Evolutionary conservation across 2,113 vertebrate species (phyloP).

Genomic region (Progne subis): DNA sequence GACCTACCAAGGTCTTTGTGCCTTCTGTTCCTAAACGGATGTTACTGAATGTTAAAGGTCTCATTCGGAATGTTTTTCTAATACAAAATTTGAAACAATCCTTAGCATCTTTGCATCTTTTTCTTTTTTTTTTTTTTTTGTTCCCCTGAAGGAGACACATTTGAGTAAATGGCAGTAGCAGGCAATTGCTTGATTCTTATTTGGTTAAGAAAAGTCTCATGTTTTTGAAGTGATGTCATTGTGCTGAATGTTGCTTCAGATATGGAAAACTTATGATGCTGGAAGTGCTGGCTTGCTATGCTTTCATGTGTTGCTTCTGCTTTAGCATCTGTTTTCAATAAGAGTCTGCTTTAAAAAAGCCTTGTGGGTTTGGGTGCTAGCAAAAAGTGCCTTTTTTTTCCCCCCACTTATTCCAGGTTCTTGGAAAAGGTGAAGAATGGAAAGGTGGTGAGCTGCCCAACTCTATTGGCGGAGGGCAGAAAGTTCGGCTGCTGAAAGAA

Average conservation of each 20-base stretch:
- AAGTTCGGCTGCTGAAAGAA: conserved; percentile 92
- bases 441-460: conserved; percentile 86
- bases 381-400: neutral
- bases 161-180: neutral
- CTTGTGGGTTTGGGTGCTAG: neutral
- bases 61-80: neutral
- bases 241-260: conserved; percentile 35
- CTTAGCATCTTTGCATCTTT: neutral
- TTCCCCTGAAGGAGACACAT: neutral
- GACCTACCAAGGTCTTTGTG: neutral
- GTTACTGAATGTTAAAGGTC: neutral
- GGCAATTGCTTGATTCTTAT: conserved; percentile 16
- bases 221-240: conserved; percentile 53
- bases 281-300: conserved; percentile 30
- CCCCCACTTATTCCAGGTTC: conserved; percentile 72
- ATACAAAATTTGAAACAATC: neutral
- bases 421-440: conserved; percentile 92
- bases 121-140: neutral
- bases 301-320: conserved; percentile 14
- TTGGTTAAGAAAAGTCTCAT: conserved; percentile 46
- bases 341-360: neutral
- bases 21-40: neutral
- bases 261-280: conserved; percentile 19
- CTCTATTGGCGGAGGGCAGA: conserved; percentile 95
- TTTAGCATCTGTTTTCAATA: conserved; percentile 40